Conservation (phyloP, 1,140 invertebrate species). For the Brachionus sp. region DNA sequence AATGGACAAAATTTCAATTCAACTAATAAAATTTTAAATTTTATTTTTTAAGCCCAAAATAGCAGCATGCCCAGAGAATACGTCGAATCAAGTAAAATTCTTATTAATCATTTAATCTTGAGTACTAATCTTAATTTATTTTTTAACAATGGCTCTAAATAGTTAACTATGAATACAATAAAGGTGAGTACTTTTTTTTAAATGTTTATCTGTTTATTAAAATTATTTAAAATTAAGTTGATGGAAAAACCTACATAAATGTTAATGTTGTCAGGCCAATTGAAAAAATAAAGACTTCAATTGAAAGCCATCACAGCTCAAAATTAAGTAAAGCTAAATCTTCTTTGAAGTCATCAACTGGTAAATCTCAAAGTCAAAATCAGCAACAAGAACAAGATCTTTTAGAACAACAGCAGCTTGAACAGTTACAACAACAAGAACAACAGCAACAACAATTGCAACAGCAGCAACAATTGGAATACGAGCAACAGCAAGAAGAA, state of each 20-base stretch:
- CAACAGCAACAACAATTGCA: not conserved
- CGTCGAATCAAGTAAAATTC: constrained; percentile 1
- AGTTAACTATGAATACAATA: constrained; percentile 27
- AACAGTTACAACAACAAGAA: not conserved
- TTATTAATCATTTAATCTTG: not conserved
- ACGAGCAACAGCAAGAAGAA: not conserved
- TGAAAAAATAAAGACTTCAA: not conserved
- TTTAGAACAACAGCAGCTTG: not conserved
- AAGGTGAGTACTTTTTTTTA: not conserved
- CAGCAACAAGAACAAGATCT: not conserved
- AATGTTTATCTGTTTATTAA: not conserved
- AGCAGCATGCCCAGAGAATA: constrained; percentile 8
- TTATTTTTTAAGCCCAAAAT: constrained; percentile 2
- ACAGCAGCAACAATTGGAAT: not conserved
- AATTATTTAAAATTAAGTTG: not conserved
- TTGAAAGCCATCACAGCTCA: not conserved
- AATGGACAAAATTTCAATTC: not conserved
- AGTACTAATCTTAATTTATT: not conserved
- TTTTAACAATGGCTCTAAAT: not conserved
- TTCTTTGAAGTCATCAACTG: not conserved
- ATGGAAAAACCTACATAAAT: constrained; percentile 22
- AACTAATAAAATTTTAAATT: not conserved
- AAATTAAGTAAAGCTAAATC: not conserved
- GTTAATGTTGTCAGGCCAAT: not conserved
- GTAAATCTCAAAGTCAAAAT: not conserved